Evolutionary conservation across 2,113 vertebrate species (phyloP).

Genomic region (Gasterosteus nipponicus): DNA sequence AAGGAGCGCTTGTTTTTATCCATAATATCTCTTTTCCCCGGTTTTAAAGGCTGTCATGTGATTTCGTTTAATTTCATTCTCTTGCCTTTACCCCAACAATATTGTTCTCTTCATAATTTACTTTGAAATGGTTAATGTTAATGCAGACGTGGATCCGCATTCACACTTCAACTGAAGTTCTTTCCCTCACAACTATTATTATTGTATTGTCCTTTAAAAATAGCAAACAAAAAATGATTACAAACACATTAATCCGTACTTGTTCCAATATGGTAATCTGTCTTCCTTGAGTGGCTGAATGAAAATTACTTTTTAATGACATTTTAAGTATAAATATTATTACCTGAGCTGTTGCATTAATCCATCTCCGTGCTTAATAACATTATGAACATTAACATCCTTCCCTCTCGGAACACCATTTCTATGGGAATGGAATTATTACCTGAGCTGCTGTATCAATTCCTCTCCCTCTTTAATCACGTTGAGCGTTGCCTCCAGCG

Average conservation of each 20-base stretch:
- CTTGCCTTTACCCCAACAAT: too few relatives aligned
- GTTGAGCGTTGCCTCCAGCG: constrained; percentile 94
- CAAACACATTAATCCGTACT: background rate
- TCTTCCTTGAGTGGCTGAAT: background rate
- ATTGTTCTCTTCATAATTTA: background rate
- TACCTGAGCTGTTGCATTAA: constrained; percentile 2
- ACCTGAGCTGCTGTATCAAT: constrained; percentile 98
- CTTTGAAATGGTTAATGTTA: background rate
- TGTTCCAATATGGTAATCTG: background rate
- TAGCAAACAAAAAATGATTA: background rate
- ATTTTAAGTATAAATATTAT: constrained; percentile 4
- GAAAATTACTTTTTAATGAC: constrained; percentile 7
- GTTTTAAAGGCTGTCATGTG: too few relatives aligned
- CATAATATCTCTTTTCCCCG: too few relatives aligned
- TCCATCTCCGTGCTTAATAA: constrained; percentile 6
- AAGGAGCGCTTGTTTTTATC: too few relatives aligned
- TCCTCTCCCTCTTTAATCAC: constrained; percentile 99
- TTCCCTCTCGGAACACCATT: background rate
- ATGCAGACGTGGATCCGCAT: background rate
- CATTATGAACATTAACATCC: constrained; percentile 12
- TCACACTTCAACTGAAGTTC: background rate
- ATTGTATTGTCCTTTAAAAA: background rate
- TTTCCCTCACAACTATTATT: background rate
- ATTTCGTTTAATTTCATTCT: too few relatives aligned
- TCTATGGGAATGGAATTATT: constrained; percentile 26